Conservation (phyloP, 2,797 vertebrate species). For the Scomberomorus guttatus region DNA sequence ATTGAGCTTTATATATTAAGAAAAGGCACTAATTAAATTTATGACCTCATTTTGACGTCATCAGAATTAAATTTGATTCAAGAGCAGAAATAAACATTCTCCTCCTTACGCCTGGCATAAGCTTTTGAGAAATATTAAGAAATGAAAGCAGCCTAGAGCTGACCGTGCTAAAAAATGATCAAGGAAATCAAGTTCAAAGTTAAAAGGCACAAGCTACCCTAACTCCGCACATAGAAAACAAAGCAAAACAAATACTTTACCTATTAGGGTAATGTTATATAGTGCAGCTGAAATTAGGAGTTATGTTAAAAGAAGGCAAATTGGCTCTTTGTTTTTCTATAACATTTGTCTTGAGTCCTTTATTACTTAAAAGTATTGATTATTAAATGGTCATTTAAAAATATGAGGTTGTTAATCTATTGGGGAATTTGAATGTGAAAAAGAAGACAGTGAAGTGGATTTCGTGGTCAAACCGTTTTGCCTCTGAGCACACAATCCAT, state of each 20-base stretch:
- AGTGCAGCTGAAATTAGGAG: conserved; percentile 21
- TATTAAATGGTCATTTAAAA: conserved; percentile 29
- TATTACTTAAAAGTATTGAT: conserved; percentile 20
- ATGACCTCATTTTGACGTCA: conserved; percentile 7
- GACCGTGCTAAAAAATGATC: not conserved
- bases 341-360: conserved; percentile 9
- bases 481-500: conserved; percentile 82
- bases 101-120: not conserved
- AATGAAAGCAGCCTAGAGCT: conserved; percentile 30
- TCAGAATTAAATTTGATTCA: conserved; percentile 22
- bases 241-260: not conserved
- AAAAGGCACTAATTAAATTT: conserved; percentile 78
- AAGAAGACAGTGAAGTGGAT: conserved; percentile 40
- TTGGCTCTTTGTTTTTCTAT: conserved; percentile 3
- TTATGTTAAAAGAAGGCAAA: conserved; percentile 37
- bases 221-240: conserved; percentile 2
- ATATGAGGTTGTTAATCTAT: conserved; percentile 14
- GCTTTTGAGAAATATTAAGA: conserved; percentile 19
- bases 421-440: conserved; percentile 18
- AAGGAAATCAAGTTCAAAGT: conserved; percentile 20
- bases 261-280: conserved; percentile 20
- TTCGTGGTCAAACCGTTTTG: conserved; percentile 41
- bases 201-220: conserved; percentile 75
- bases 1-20: conserved; percentile 35
- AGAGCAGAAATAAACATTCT: conserved; percentile 34